Evolutionary conservation across 2,113 vertebrate genomes (phyloP).

Genomic region (Gambusia affinis): DNA sequence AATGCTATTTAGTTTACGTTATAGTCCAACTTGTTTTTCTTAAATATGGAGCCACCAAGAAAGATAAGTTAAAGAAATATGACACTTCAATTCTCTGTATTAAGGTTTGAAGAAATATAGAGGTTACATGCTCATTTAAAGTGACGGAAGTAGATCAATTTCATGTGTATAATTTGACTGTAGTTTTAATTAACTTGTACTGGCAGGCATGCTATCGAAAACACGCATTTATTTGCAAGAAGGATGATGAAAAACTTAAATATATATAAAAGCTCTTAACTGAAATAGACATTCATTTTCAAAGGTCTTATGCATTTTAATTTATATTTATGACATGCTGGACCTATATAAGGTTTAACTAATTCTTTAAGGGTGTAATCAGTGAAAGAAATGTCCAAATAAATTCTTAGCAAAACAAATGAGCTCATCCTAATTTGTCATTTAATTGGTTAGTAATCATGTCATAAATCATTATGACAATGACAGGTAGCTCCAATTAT

Average conservation of each 20-base stretch:
- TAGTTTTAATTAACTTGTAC: conserved; percentile 21
- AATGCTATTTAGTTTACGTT: conserved; percentile 42
- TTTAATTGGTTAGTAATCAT: conserved; percentile 92
- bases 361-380: conserved; percentile 8
- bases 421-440: conserved; percentile 70
- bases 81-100: conserved; percentile 27
- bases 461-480: conserved; percentile 89
- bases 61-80: conserved; percentile 40
- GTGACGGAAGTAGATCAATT: conserved; percentile 22
- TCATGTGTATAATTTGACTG: conserved; percentile 16
- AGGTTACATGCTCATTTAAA: conserved; percentile 44
- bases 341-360: neutral
- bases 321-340: neutral
- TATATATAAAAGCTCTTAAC: neutral
- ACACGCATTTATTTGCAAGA: neutral
- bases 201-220: neutral
- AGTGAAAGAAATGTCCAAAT: conserved; percentile 14
- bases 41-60: conserved; percentile 53
- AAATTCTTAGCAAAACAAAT: conserved; percentile 56
- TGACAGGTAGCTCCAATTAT: conserved; percentile 82
- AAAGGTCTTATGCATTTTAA: neutral
- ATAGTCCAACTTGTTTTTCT: conserved; percentile 37
- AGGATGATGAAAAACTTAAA: no score
- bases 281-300: neutral
- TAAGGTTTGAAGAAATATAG: conserved; percentile 53